Evolutionary conservation across 2,888 invertebrate species (phyloP).

Genomic region (Agonopterix arenella): DNA sequence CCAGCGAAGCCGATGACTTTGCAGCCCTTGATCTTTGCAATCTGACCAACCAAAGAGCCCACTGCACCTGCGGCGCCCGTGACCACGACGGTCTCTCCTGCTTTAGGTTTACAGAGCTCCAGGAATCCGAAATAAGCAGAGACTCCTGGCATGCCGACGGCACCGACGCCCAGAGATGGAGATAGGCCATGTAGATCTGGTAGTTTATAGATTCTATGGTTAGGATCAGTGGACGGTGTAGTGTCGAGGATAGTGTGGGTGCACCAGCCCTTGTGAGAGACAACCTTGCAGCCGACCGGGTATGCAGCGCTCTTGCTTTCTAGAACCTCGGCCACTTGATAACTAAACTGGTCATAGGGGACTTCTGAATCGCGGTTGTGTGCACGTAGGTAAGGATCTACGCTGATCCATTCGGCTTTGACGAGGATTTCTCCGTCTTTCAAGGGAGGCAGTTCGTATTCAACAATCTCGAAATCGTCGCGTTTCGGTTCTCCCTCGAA

Average conservation of each 20-base stretch:
- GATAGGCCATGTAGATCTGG: slow-evolving; percentile 72
- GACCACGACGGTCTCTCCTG: slow-evolving; percentile 83
- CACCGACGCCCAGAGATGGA: slow-evolving; percentile 75
- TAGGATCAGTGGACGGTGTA: slow-evolving; percentile 11
- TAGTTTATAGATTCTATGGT: slow-evolving; percentile 37
- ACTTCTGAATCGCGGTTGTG: slow-evolving; percentile 17
- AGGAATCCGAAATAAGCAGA: slow-evolving; percentile 84
- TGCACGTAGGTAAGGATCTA: slow-evolving; percentile 40
- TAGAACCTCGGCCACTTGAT: slow-evolving; percentile 56
- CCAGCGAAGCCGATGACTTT: slow-evolving; percentile 83
- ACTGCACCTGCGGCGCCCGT: slow-evolving; percentile 86
- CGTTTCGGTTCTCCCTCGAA: slow-evolving; percentile 77
- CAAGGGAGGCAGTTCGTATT: slow-evolving; percentile 76
- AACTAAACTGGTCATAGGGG: slow-evolving; percentile 27
- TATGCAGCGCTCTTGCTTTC: slow-evolving; percentile 77
- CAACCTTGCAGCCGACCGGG: slow-evolving; percentile 77
- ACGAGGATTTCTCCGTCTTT: slow-evolving; percentile 70
- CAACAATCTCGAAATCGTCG: slow-evolving; percentile 76
- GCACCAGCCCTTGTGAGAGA: slow-evolving; percentile 82
- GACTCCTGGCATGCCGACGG: slow-evolving; percentile 82
- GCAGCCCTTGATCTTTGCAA: slow-evolving; percentile 82
- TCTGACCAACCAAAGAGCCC: slow-evolving; percentile 84
- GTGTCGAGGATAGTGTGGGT: slow-evolving; percentile 52
- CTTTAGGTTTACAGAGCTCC: slow-evolving; percentile 81
- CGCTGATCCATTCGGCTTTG: slow-evolving; percentile 39